A percentile compares a stretch with the other conserved stretches of the same genome.
Conservation (phyloP, 1,140 invertebrate genomes). For the Chelonus insularis region DNA sequence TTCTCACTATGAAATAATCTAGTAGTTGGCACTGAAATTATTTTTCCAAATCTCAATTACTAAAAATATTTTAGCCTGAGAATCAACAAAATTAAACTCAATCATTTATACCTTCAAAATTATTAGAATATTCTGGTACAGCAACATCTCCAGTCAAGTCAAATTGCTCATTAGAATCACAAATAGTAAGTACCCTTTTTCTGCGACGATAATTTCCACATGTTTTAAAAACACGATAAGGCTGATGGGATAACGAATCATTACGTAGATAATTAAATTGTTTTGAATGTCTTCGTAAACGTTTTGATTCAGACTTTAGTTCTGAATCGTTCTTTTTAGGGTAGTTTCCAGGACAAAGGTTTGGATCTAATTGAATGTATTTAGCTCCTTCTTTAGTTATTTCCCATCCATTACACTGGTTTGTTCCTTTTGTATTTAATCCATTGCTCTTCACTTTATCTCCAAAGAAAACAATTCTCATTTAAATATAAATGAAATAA, state of each 20-base stretch:
- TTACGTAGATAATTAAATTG: not conserved
- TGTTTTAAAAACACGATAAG: not conserved
- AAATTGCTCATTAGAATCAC: not conserved
- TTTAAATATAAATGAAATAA: too few species aligned
- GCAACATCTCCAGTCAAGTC: constrained; percentile 7
- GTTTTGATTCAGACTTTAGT: not conserved
- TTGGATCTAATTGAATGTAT: not conserved
- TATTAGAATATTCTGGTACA: not conserved
- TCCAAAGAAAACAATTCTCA: not conserved
- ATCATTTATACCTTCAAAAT: not conserved
- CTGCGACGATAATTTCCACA: not conserved
- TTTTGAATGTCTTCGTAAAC: not conserved
- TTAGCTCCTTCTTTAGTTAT: not conserved
- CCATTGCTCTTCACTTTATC: not conserved
- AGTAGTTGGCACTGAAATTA: too few species aligned
- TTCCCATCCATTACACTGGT: not conserved
- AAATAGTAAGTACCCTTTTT: constrained; percentile 4
- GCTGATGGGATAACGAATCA: not conserved
- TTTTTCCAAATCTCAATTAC: not conserved
- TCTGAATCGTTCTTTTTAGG: not conserved
- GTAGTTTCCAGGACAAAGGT: not conserved
- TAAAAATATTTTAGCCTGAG: too few species aligned
- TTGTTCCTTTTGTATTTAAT: not conserved
- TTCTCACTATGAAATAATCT: too few species aligned
- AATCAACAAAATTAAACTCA: too few species aligned